These are phyloP conservation scores for Eretmocerus hayati DNA, from an alignment of 2,888 invertebrate species.

Conservation along the genomic window DNA sequence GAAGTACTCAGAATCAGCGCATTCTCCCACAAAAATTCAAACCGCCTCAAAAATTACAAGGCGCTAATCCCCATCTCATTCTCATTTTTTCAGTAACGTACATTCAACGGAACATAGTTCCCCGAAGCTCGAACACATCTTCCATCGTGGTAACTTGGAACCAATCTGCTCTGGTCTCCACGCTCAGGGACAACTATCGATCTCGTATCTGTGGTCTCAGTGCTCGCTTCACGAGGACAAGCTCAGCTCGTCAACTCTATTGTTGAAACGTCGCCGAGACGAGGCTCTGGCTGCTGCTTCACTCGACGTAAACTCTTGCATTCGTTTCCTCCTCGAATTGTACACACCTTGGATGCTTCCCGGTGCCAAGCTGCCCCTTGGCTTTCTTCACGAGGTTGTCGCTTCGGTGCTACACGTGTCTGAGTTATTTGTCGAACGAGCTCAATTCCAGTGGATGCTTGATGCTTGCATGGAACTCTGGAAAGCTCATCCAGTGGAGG, in stretches of 20 bases:
- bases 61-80: too few species aligned
- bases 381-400: slow-evolving; percentile 53
- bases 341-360: slow-evolving; percentile 69
- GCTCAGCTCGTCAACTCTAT: slow-evolving; percentile 34
- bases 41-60: too few species aligned
- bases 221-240: slow-evolving; percentile 42
- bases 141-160: slow-evolving; percentile 42
- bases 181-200: slow-evolving; percentile 38
- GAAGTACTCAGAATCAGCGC: too few species aligned
- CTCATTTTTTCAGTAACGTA: too few species aligned
- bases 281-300: slow-evolving; percentile 37
- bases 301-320: slow-evolving; percentile 84
- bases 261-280: slow-evolving; percentile 44
- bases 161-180: slow-evolving; percentile 22
- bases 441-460: slow-evolving; percentile 75
- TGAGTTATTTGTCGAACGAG: slow-evolving; percentile 67
- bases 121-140: slow-evolving; percentile 38
- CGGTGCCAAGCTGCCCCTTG: slow-evolving; percentile 50
- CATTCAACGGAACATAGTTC: neutral
- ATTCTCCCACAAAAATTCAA: too few species aligned
- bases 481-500: slow-evolving; percentile 63
- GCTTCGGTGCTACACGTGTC: slow-evolving; percentile 66
- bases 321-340: slow-evolving; percentile 86
- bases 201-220: slow-evolving; percentile 40
- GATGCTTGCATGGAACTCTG: slow-evolving; percentile 62